These are phyloP conservation scores for Mystacides longicornis DNA, from an alignment of 2,888 invertebrate species.

Conservation along the genomic window DNA sequence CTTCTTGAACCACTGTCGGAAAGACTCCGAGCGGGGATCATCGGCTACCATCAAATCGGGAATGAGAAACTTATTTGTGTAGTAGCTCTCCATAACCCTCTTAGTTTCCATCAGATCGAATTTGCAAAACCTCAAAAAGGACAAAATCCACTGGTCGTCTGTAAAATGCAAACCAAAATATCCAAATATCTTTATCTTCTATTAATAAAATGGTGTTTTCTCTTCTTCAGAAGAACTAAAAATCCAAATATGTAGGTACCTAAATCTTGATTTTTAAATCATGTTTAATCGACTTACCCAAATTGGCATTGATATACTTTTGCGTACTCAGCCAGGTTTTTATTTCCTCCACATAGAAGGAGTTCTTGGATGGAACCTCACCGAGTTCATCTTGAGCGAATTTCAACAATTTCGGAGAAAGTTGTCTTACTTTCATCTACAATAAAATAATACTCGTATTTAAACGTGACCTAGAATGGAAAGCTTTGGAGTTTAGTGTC, in stretches of 20 bases:
- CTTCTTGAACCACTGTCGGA: too few relatives aligned
- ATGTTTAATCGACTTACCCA: too few relatives aligned
- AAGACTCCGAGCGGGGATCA: too few relatives aligned
- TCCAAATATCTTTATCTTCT: too few relatives aligned
- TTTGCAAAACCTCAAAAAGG: constrained; percentile 58
- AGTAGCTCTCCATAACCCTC: constrained; percentile 53
- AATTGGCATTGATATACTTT: constrained; percentile 27
- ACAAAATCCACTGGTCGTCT: constrained; percentile 57
- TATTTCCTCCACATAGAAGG: constrained; percentile 40
- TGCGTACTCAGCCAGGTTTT: constrained; percentile 42
- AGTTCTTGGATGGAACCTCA: constrained; percentile 44
- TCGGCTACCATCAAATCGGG: constrained; percentile 5
- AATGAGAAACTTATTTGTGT: constrained; percentile 27
- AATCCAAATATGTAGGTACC: too few relatives aligned
- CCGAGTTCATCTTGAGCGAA: constrained; percentile 46
- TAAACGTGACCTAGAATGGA: too few relatives aligned
- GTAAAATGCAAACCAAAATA: too few relatives aligned
- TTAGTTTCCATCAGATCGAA: constrained; percentile 56
- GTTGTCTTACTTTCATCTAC: constrained; percentile 25
- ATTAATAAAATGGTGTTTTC: too few relatives aligned
- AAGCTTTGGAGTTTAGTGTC: too few relatives aligned
- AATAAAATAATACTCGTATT: too few relatives aligned
- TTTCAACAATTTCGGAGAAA: constrained; percentile 33
- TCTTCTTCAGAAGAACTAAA: too few relatives aligned
- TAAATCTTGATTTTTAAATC: too few relatives aligned